phyloP scores from a whole-genome alignment of 2,797 vertebrate genomes.

The Eutrigla gurnardus region DNA sequence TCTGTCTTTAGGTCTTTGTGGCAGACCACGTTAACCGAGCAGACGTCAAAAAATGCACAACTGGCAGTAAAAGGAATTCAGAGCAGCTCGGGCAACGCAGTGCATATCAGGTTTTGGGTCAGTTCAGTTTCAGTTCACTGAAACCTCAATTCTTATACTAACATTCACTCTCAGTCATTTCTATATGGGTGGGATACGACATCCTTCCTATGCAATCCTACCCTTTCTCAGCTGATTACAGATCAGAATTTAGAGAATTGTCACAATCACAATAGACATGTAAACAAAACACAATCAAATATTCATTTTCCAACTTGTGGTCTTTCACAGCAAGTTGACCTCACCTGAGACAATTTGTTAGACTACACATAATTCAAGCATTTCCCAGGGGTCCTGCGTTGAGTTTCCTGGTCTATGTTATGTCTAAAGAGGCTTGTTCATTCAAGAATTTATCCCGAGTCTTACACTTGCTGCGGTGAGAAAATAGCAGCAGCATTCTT shows the following conservation, averaged over 20 bases:
- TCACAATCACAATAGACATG: background rate
- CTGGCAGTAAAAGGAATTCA: conserved; percentile 67
- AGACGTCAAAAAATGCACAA: conserved; percentile 67
- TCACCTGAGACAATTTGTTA: background rate
- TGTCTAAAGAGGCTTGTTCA: background rate
- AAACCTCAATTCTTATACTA: conserved; percentile 33
- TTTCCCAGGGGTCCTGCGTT: background rate
- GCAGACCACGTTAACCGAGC: conserved; percentile 62
- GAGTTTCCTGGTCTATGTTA: background rate
- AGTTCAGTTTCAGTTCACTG: conserved; percentile 49
- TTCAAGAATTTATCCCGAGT: background rate
- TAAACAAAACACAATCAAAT: background rate
- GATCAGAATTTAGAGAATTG: background rate
- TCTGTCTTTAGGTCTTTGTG: conserved; percentile 68
- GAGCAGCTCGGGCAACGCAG: conserved; percentile 26
- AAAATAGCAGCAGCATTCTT: conserved; percentile 26
- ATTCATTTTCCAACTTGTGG: background rate
- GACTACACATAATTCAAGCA: background rate
- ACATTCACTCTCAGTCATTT: conserved; percentile 8
- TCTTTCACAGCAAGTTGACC: background rate
- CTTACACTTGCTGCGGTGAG: background rate
- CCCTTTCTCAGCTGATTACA: conserved; percentile 4
- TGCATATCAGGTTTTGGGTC: conserved; percentile 29
- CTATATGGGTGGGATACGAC: background rate
- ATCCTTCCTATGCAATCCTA: background rate